Evolutionary conservation across 2,888 invertebrate species (phyloP).

Genomic region (Volucella inflata): DNA sequence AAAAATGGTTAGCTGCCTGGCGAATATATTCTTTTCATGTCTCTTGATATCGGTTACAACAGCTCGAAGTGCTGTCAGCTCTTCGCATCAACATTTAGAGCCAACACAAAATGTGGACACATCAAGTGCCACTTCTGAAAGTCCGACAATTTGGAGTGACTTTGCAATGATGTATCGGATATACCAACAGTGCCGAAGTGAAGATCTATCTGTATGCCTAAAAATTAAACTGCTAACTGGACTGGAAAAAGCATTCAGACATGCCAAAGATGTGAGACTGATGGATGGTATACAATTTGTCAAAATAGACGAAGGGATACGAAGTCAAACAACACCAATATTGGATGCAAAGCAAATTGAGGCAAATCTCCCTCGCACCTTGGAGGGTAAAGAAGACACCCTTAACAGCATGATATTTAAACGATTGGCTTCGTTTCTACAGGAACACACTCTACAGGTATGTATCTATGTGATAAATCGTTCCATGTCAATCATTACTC

Average conservation of each 20-base stretch:
- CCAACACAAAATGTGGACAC: conserved; percentile 45
- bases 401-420: conserved; percentile 90
- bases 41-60: conserved; percentile 49
- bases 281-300: conserved; percentile 91
- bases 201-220: conserved; percentile 89
- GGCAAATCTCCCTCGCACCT: conserved; percentile 89
- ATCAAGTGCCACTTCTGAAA: conserved; percentile 10
- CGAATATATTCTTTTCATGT: conserved; percentile 45
- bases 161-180: conserved; percentile 90
- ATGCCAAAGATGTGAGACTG: conserved; percentile 86
- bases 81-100: conserved; percentile 45
- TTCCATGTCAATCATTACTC: not conserved
- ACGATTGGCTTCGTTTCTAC: conserved; percentile 89
- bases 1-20: conserved; percentile 53
- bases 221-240: conserved; percentile 92
- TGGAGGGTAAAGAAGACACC: conserved; percentile 89
- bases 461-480: conserved; percentile 55
- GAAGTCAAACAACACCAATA: conserved; percentile 64
- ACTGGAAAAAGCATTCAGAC: conserved; percentile 89
- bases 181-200: conserved; percentile 91
- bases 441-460: conserved; percentile 91
- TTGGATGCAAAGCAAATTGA: conserved; percentile 87
- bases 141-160: conserved; percentile 84
- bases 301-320: conserved; percentile 84
- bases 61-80: conserved; percentile 60